Base-by-base conservation (phyloP, 2,113 vertebrate species). In the Ornithorhynchus anatinus region DNA sequence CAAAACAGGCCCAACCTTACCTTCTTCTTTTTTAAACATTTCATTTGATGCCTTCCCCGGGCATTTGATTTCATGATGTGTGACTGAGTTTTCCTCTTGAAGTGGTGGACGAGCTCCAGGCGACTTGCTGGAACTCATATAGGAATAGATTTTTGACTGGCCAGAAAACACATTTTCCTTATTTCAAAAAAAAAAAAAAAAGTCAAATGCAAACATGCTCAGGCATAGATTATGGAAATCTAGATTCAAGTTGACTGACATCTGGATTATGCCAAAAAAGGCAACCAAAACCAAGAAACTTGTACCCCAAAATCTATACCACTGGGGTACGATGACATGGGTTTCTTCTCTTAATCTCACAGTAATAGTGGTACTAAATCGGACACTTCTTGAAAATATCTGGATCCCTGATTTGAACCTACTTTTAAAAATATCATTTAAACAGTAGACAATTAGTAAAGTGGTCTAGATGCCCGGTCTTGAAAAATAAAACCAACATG, bases 11-110 rank as follows among this genome's bases (percentile, higher is more conserved):
- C 67, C 4, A 9, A 1, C 25, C 89, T 89, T 86, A 95, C 95
- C 95, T 83, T 95, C 92, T 70, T 86, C 91, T 50, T 85, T 89
- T 79, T 88, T 94, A 84, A 82, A 87, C 27, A 75, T 59, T 29
- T 94, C 91, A 3, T 80, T 63, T 73, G 86, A 85, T 63, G 84
- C 76, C 73, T 90, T 93, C 65, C 92, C 91, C 35, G 89, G 91
- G 81, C 92, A 90, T 80, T 94, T 97, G 71, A 88, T 91, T 44
- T 97, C 95, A 54, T 95, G 92, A 86, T 92, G 88, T 52, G 87
- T 76, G 54, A 92, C 92, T 36, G 94, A 95, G 78, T 93, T 95
- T 76, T 95, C 94, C 63, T 97, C 94, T 60, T 96, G 92, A 53
- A 97, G 92, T 0, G 96, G 97, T 17, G 94, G 90, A 39, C 94